A percentile compares a stretch with the other conserved stretches of the same genome.
These are phyloP conservation scores for Diploptera punctata DNA, from an alignment of 2,888 invertebrate genomes.

Conservation along the genomic window DNA sequence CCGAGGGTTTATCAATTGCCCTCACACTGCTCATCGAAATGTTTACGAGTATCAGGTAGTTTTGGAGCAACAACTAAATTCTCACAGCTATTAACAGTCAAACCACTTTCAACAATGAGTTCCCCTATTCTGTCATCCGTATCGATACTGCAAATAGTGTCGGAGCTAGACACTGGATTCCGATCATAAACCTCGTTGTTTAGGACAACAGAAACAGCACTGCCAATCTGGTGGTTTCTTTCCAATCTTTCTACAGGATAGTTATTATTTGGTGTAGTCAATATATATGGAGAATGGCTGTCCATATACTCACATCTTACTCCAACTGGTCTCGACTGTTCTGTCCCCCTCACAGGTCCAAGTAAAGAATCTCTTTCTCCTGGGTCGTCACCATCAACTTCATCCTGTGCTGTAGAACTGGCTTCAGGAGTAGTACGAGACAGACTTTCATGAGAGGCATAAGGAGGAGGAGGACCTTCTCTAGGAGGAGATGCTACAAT, in stretches of 20 bases:
- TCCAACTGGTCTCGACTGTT: too few relatives aligned
- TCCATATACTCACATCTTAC: neutral
- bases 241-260: neutral
- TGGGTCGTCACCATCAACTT: neutral
- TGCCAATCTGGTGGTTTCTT: neutral
- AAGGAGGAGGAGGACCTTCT: conserved; percentile 60
- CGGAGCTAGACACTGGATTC: neutral
- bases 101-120: neutral
- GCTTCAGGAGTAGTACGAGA: neutral
- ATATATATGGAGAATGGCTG: neutral
- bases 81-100: neutral
- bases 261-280: neutral
- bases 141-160: neutral
- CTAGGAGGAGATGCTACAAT: conserved; percentile 51
- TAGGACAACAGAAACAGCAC: neutral
- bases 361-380: conserved; percentile 25
- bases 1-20: neutral
- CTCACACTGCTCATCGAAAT: neutral
- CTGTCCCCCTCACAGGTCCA: neutral
- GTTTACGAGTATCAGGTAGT: neutral
- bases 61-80: neutral
- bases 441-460: conserved; percentile 51
- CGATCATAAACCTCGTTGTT: neutral
- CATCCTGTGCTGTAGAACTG: neutral
- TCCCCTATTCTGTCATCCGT: neutral